phyloP scores from a whole-genome alignment of 1,140 invertebrate genomes.

The Lasioglossum baleicum region DNA sequence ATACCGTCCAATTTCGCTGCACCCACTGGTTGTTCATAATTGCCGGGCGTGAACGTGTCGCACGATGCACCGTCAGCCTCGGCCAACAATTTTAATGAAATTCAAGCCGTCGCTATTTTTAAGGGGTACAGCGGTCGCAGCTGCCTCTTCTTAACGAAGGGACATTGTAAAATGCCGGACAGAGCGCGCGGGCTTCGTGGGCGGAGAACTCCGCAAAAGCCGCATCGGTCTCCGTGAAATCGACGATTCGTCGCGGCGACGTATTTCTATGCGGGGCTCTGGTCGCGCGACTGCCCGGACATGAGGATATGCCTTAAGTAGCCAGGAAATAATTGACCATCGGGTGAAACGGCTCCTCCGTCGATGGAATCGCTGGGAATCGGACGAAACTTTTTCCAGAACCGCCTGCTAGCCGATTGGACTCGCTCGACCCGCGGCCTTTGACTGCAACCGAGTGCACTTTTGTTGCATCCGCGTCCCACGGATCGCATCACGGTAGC shows the following conservation, averaged over 20 bases:
- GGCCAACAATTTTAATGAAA: conserved; percentile 51
- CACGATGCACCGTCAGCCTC: background rate
- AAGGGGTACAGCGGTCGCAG: conserved; percentile 57
- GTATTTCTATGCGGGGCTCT: conserved; percentile 67
- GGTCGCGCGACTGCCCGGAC: conserved; percentile 67
- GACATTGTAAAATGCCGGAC: conserved; percentile 74
- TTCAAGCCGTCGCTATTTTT: conserved; percentile 52
- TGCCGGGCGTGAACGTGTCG: background rate
- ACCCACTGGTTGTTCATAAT: background rate
- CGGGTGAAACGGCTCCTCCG: background rate
- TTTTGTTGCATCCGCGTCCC: conserved; percentile 47
- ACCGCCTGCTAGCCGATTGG: conserved; percentile 52
- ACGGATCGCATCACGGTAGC: conserved; percentile 26
- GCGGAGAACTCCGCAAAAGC: conserved; percentile 77
- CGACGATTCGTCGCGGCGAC: conserved; percentile 76
- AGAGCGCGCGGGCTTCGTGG: conserved; percentile 69
- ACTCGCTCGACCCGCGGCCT: conserved; percentile 60
- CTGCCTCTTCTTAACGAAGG: conserved; percentile 76
- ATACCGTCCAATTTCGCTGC: no score
- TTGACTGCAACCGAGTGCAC: conserved; percentile 39
- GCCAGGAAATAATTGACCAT: conserved; percentile 61
- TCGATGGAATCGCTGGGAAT: background rate
- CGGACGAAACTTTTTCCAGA: conserved; percentile 55
- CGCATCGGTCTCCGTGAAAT: conserved; percentile 78
- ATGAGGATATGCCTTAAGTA: conserved; percentile 65